Conservation (phyloP, 2,113 vertebrate genomes). For the Chionis minor region DNA sequence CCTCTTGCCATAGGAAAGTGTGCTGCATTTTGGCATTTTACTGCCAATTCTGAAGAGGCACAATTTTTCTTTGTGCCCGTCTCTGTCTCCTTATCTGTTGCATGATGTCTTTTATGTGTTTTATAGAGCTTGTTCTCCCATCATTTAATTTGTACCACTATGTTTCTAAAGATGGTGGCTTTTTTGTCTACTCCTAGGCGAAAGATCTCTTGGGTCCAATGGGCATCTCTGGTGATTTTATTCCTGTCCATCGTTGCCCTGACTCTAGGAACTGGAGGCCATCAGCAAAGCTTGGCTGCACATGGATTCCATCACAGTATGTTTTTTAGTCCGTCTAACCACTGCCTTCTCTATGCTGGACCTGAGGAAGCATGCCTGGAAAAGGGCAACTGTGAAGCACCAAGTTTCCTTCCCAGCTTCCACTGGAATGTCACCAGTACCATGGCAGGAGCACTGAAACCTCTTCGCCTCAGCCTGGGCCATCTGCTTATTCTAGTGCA, state of each 20-base stretch:
- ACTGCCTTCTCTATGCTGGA: slow-evolving; percentile 80
- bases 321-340: slow-evolving; percentile 84
- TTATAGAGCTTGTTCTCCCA: neutral
- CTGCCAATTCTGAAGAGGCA: neutral
- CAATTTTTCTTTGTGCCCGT: neutral
- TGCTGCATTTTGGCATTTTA: neutral
- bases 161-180: slow-evolving; percentile 12
- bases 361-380: slow-evolving; percentile 71
- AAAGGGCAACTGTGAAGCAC: slow-evolving; percentile 36
- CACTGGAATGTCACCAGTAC: slow-evolving; percentile 79
- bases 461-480: slow-evolving; percentile 84
- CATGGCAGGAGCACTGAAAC: slow-evolving; percentile 70
- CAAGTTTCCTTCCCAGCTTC: slow-evolving; percentile 69
- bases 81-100: neutral
- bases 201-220: slow-evolving; percentile 90
- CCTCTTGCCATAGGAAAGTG: neutral
- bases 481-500: slow-evolving; percentile 90
- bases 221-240: slow-evolving; percentile 90
- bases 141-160: neutral
- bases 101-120: neutral
- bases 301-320: slow-evolving; percentile 80
- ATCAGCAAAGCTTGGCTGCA: slow-evolving; percentile 73
- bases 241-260: slow-evolving; percentile 93
- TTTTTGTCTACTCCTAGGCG: slow-evolving; percentile 76
- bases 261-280: slow-evolving; percentile 79